Evolutionary conservation across 2,113 vertebrate species (phyloP).

Genomic region (Atherinomorus stipes): DNA sequence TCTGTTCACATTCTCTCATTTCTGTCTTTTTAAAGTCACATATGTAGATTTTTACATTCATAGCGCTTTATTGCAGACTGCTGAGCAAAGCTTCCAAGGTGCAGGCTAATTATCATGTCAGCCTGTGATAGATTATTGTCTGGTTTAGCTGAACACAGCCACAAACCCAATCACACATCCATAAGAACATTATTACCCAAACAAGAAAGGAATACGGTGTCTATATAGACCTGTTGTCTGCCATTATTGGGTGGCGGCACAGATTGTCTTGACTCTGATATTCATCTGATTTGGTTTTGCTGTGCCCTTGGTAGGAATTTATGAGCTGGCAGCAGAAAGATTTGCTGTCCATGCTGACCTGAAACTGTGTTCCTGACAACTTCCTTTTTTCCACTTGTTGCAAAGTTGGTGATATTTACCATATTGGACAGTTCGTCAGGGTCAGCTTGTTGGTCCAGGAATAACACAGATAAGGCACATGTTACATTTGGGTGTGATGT

Average conservation of each 20-base stretch:
- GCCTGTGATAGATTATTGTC: slow-evolving; percentile 55
- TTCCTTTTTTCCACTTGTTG: slow-evolving; percentile 7
- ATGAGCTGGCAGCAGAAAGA: slow-evolving; percentile 13
- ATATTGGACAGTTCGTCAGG: not conserved
- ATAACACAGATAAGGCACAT: not conserved
- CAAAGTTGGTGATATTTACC: not conserved
- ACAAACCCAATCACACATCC: not conserved
- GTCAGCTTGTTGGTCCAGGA: not conserved
- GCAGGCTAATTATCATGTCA: slow-evolving; percentile 66
- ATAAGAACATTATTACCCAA: slow-evolving; percentile 16
- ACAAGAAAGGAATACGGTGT: slow-evolving; percentile 19
- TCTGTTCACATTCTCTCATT: not conserved
- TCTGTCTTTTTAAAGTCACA: slow-evolving; percentile 2
- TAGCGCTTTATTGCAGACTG: slow-evolving; percentile 36
- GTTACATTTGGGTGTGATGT: not conserved
- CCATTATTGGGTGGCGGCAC: slow-evolving; percentile 2
- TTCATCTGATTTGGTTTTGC: slow-evolving; percentile 38
- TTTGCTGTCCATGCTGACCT: slow-evolving; percentile 13
- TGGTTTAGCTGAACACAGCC: slow-evolving; percentile 23
- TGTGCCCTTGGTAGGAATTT: slow-evolving; percentile 53
- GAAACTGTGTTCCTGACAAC: not conserved
- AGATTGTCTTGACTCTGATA: slow-evolving; percentile 26
- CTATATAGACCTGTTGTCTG: slow-evolving; percentile 36
- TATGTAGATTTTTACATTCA: slow-evolving; percentile 22
- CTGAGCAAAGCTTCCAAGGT: slow-evolving; percentile 50